A percentile compares a stretch with the other conserved stretches of the same genome.
phyloP scores from a whole-genome alignment of 2,797 vertebrate genomes.

The Urophycis tenuis region DNA sequence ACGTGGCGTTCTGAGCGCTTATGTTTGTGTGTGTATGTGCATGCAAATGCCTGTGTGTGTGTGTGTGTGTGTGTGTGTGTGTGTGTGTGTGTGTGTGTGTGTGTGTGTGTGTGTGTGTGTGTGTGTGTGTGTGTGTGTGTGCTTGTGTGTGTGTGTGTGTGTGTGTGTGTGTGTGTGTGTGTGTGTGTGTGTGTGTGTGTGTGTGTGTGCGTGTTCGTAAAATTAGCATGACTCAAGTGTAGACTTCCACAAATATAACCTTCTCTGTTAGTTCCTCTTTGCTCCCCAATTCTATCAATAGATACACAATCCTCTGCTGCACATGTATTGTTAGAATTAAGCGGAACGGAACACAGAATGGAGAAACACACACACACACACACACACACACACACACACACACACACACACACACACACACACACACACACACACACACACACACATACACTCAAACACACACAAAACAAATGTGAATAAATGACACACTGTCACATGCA shows the following conservation, averaged over 20 bases:
- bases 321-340: conserved; percentile 11
- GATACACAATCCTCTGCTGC: conserved; percentile 4
- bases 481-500: too few species aligned
- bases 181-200: neutral
- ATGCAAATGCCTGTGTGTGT: too few species aligned
- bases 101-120: too few species aligned
- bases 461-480: too few species aligned
- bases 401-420: conserved; percentile 5
- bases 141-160: too few species aligned
- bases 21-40: neutral
- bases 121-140: too few species aligned
- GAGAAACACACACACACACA: conserved; percentile 3
- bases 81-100: neutral
- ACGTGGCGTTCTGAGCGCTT: neutral
- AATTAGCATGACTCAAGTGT: conserved; percentile 6
- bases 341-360: neutral
- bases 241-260: neutral
- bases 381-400: neutral
- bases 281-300: conserved; percentile 19
- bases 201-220: neutral
- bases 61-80: too few species aligned
- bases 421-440: neutral
- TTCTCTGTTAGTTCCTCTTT: neutral
- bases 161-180: too few species aligned
- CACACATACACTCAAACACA: neutral